These are phyloP conservation scores for Ophioderma brevispina DNA, from an alignment of 35 echinoderm and acorn worm species.

Conservation along the genomic window DNA sequence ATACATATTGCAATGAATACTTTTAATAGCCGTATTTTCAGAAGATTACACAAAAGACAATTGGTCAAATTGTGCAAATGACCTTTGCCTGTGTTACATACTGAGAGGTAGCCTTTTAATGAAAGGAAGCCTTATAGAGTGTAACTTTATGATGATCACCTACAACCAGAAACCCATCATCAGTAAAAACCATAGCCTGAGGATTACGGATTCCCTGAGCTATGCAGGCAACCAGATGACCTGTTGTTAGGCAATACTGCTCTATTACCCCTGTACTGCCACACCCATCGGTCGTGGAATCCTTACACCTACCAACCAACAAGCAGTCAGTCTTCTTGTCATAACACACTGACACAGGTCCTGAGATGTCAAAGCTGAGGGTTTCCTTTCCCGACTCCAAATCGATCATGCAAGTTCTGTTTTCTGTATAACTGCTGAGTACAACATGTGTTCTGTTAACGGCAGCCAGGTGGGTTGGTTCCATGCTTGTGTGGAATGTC, in stretches of 20 bases:
- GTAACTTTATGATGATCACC: not conserved
- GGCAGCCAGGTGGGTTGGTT: not conserved
- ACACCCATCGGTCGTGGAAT: too few species aligned
- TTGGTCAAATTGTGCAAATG: too few species aligned
- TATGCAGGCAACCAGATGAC: too few species aligned
- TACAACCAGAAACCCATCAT: too few species aligned
- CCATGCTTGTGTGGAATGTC: not conserved
- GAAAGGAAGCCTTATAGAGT: not conserved
- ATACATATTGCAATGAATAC: too few species aligned
- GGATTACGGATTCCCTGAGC: too few species aligned
- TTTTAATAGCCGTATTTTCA: too few species aligned
- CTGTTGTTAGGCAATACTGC: too few species aligned
- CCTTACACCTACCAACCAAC: not conserved
- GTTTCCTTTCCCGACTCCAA: not conserved
- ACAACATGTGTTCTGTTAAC: not conserved
- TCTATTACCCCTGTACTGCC: too few species aligned
- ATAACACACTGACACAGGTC: not conserved
- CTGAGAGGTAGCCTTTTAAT: not conserved
- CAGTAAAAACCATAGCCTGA: too few species aligned
- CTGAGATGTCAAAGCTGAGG: not conserved
- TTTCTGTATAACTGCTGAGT: not conserved
- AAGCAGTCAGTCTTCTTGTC: not conserved
- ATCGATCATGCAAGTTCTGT: not conserved
- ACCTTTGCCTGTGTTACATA: too few species aligned
- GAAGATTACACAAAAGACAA: too few species aligned